A percentile compares a stretch with the other conserved stretches of the same genome.
Evolutionary conservation across 2,888 invertebrate species (phyloP).

Genomic region (Melanostoma scalare): DNA sequence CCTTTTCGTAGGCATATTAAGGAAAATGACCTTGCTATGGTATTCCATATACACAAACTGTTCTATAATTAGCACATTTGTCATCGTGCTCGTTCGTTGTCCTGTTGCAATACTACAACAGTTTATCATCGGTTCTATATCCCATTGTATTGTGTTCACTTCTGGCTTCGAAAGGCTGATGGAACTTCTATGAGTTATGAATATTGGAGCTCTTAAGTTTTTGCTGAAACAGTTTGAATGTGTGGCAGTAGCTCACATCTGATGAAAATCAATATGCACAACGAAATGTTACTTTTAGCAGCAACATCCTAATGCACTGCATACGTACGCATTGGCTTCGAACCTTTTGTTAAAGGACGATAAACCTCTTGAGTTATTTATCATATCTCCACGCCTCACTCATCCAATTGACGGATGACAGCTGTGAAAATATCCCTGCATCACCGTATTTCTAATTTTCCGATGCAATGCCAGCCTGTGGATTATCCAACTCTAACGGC

Average conservation of each 20-base stretch:
- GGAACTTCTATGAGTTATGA: constrained; percentile 55
- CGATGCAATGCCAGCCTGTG: constrained; percentile 18
- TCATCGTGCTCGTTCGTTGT: constrained; percentile 40
- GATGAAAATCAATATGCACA: constrained; percentile 64
- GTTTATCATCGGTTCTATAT: constrained; percentile 37
- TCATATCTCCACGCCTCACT: constrained; percentile 63
- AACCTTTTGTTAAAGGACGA: constrained; percentile 42
- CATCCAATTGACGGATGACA: constrained; percentile 69
- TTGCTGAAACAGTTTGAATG: constrained; percentile 12
- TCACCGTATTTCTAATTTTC: constrained; percentile 46
- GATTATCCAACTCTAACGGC: constrained; percentile 26
- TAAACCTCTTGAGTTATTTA: constrained; percentile 64
- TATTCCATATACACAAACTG: neutral
- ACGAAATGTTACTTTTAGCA: constrained; percentile 58
- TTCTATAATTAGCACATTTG: constrained; percentile 59
- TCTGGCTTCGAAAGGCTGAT: constrained; percentile 26
- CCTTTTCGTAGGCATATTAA: constrained; percentile 1
- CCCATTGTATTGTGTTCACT: constrained; percentile 2
- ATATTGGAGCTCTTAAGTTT: constrained; percentile 52
- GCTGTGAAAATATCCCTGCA: constrained; percentile 69
- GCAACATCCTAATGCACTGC: constrained; percentile 43
- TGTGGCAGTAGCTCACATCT: constrained; percentile 38
- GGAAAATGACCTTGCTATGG: constrained; percentile 35
- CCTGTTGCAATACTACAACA: constrained; percentile 20
- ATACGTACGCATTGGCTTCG: constrained; percentile 1